phyloP scores from a whole-genome alignment of 2,797 vertebrate species.

The Lophotriccus pileatus region DNA sequence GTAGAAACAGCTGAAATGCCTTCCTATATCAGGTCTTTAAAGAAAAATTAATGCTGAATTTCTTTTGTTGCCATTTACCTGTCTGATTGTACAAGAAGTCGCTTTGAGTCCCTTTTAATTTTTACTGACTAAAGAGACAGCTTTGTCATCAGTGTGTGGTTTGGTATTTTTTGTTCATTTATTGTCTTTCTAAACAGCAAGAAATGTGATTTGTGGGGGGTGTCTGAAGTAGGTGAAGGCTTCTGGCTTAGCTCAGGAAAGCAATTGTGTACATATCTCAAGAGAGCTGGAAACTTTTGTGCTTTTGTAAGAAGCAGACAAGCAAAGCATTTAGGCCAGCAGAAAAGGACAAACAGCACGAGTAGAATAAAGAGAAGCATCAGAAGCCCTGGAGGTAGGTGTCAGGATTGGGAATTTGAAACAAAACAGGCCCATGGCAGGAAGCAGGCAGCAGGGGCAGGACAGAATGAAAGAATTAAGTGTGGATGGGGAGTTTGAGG shows the following conservation, averaged over 20 bases:
- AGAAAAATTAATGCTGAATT: neutral
- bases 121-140: neutral
- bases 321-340: neutral
- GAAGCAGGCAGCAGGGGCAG: neutral
- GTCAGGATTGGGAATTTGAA: neutral
- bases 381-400: neutral
- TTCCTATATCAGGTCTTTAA: neutral
- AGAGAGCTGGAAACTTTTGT: neutral
- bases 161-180: neutral
- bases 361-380: neutral
- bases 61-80: neutral
- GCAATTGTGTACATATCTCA: neutral
- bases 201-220: neutral
- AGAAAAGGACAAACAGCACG: neutral
- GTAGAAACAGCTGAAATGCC: neutral
- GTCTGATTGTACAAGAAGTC: neutral
- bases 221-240: neutral
- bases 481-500: neutral
- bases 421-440: rapidly evolving
- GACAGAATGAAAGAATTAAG: neutral
- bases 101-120: neutral
- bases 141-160: neutral
- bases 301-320: neutral
- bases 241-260: constrained; percentile 8
- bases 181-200: neutral